These are phyloP conservation scores for Tuberolachnus salignus DNA, from an alignment of 2,888 invertebrate genomes.

Conservation along the genomic window DNA sequence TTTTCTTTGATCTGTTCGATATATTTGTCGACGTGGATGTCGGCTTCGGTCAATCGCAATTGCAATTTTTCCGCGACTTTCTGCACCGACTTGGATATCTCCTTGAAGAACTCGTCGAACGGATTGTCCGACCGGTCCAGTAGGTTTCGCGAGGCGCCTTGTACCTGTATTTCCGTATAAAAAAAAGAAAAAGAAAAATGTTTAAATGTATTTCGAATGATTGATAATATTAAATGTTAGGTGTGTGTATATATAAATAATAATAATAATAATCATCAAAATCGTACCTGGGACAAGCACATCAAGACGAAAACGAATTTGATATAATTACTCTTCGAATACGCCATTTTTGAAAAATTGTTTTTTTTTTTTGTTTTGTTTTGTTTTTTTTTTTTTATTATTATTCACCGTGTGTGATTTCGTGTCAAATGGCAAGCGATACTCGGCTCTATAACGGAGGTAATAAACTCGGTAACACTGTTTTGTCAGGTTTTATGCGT, in stretches of 20 bases:
- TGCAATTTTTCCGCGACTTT: conserved; percentile 3
- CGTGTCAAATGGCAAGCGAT: background rate
- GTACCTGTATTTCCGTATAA: conserved; percentile 14
- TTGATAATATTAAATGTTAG: background rate
- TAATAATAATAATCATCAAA: too few species aligned
- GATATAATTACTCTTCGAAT: background rate
- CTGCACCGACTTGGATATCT: background rate
- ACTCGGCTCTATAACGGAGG: conserved; percentile 24
- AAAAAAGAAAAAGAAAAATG: too few species aligned
- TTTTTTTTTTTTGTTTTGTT: too few species aligned
- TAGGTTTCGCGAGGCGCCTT: background rate
- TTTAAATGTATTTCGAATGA: too few species aligned
- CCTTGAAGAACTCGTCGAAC: conserved; percentile 12
- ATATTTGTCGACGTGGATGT: conserved; percentile 21
- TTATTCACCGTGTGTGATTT: background rate
- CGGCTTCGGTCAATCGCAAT: background rate
- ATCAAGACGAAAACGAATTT: conserved; percentile 40
- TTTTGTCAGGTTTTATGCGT: conserved; percentile 52
- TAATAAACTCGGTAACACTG: conserved; percentile 40
- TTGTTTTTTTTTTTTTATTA: too few species aligned
- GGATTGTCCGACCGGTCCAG: conserved; percentile 16
- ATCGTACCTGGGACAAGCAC: conserved; percentile 32
- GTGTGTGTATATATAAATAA: too few species aligned
- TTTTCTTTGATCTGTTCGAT: conserved; percentile 17
- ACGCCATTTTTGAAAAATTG: conserved; percentile 21